Base-by-base conservation (phyloP, 92 coral and sea anemone genomes). In the Heteractis magnifica region DNA sequence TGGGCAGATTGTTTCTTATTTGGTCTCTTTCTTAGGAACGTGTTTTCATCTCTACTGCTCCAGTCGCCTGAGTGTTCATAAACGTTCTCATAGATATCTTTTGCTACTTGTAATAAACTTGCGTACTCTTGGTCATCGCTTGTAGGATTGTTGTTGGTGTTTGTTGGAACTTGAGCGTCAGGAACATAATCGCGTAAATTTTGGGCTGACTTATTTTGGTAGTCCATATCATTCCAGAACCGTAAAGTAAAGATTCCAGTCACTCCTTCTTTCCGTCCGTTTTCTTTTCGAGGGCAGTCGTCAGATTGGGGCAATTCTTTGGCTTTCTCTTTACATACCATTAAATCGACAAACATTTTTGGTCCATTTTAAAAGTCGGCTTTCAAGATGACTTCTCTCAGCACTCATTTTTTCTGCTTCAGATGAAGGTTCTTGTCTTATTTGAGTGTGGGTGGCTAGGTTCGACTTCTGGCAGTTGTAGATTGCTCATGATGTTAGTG, bases 11-110 rank as follows among this genome's bases (percentile, higher is more conserved):
- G 84, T 14, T 58, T 60, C 71, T 56, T 80, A 51, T 58, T 48
- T 64, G 78, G 84, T 71, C 56, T 80, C 60, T 80, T 80, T 53
- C 75, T 58, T 18, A 60, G 12, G 50, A 78, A 78, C 15, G 76
- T 78, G n/a, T 4, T 49, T 41, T 52, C 82, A 34, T 52, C 16
- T 80, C 84, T 80, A 52, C 53, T 34, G 77, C 84, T 23, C 84
- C 84, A 80, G 56, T 80, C 75, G 20, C 84, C 76, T 80, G 84
- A 19, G 13, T 80, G 52, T 56, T 44, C 34, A 26, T 6, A 41
- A 12, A 80, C 58, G 9, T 41, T 48, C 41, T 20, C 11, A 16
- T 74, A 74, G 78, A 74, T 74, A 8, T 74, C 10, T 41, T 74
- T 41, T 14, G 78, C 78, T 14, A 9, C 23, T 21, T 74, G n/a